Percentiles rank a stretch among this genome's conserved stretches.
Evolutionary conservation across 2,888 invertebrate species (phyloP).

Genomic region (Acleris literana): DNA sequence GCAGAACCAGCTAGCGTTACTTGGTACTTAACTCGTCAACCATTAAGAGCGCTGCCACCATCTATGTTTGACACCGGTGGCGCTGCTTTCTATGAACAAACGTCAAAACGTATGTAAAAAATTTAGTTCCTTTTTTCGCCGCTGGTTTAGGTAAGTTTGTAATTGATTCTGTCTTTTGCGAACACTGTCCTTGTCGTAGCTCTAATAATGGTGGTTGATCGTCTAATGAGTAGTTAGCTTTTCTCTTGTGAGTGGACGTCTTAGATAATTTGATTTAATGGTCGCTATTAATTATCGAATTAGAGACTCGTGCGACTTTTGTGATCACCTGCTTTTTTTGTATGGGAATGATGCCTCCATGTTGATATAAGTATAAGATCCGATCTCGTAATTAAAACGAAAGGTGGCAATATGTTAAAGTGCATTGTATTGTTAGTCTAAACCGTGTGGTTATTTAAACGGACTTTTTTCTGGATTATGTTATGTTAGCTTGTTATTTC

Average conservation of each 20-base stretch:
- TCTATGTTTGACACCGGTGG: neutral
- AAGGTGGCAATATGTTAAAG: neutral
- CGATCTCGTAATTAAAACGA: neutral
- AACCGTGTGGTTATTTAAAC: no score
- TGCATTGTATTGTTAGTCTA: no score
- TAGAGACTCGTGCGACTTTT: slow-evolving; percentile 54
- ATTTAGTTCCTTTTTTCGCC: neutral
- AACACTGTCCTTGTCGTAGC: slow-evolving; percentile 36
- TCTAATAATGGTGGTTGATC: slow-evolving; percentile 53
- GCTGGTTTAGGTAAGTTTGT: neutral
- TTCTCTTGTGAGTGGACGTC: slow-evolving; percentile 75
- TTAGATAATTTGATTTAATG: slow-evolving; percentile 82
- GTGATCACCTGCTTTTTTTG: slow-evolving; percentile 45
- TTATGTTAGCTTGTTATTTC: no score
- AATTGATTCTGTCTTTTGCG: neutral
- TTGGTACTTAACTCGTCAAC: slow-evolving; percentile 42
- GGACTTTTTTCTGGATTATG: no score
- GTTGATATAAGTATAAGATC: slow-evolving; percentile 2
- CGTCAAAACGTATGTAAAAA: neutral
- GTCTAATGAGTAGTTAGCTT: slow-evolving; percentile 77
- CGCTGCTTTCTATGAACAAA: neutral
- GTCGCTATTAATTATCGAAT: slow-evolving; percentile 77
- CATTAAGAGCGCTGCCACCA: neutral
- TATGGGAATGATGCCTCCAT: slow-evolving; percentile 23
- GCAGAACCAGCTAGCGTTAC: slow-evolving; percentile 43